Evolutionary conservation across 2,797 vertebrate genomes (phyloP).

Genomic region (Urophycis tenuis): DNA sequence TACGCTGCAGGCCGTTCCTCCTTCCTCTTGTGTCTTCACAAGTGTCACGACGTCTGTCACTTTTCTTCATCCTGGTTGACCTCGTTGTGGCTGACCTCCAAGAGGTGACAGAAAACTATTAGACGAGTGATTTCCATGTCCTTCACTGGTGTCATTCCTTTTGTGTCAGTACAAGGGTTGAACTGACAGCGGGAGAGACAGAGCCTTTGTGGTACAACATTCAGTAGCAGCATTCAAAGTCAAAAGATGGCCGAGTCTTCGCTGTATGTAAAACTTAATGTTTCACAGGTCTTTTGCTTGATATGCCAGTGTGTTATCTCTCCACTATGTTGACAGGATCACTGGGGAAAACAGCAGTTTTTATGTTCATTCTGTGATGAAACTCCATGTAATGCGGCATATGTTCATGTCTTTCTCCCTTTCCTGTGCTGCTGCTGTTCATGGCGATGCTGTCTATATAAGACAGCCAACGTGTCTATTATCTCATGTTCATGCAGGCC

Average conservation of each 20-base stretch:
- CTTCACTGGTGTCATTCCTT: conserved; percentile 21
- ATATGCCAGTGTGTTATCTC: conserved; percentile 45
- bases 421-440: not conserved
- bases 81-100: not conserved
- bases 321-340: conserved; percentile 35
- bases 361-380: conserved; percentile 42
- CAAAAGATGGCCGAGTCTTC: conserved; percentile 38
- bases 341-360: conserved; percentile 34
- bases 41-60: not conserved
- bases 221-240: conserved; percentile 35
- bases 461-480: not conserved
- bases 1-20: conserved; percentile 32
- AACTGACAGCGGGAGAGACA: conserved; percentile 27
- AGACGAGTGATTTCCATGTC: conserved; percentile 40
- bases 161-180: not conserved
- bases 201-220: conserved; percentile 36
- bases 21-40: not conserved
- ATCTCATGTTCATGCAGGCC: not conserved
- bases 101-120: not conserved
- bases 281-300: conserved; percentile 29
- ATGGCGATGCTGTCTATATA: not conserved
- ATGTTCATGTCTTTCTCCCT: not conserved
- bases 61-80: not conserved
- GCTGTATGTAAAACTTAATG: conserved; percentile 46
- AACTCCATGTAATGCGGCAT: conserved; percentile 20